phyloP scores from a whole-genome alignment of 2,888 invertebrate species.

The Mythimna pallens region DNA sequence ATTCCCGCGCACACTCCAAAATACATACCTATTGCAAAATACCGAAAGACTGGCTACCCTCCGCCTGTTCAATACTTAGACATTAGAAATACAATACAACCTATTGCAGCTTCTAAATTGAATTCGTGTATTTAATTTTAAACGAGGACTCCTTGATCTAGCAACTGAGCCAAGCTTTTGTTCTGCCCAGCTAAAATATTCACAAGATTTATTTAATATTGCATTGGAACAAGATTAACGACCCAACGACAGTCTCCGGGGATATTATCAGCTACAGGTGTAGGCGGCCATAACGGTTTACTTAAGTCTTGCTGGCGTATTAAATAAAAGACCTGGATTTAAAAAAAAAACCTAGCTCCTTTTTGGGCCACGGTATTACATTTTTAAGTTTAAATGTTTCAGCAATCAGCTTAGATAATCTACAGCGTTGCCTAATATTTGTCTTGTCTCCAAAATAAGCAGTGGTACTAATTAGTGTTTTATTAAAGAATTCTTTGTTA shows the following conservation, averaged over 20 bases:
- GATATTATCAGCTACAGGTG: conserved; percentile 47
- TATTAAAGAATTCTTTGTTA: conserved; percentile 12
- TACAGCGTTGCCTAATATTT: conserved; percentile 2
- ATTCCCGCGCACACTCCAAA: too few species aligned
- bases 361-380: neutral
- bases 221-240: conserved; percentile 47
- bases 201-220: conserved; percentile 42
- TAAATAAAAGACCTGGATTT: conserved; percentile 14
- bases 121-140: conserved; percentile 28
- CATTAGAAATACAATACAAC: conserved; percentile 4
- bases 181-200: conserved; percentile 36
- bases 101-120: conserved; percentile 20
- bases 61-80: neutral
- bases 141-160: conserved; percentile 4
- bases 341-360: neutral
- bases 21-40: too few species aligned
- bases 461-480: conserved; percentile 31
- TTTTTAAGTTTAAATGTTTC: conserved; percentile 12
- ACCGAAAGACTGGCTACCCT: too few species aligned
- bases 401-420: conserved; percentile 24
- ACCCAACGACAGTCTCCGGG: conserved; percentile 38
- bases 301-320: conserved; percentile 18
- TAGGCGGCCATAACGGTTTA: conserved; percentile 42
- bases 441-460: conserved; percentile 1
- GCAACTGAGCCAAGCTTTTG: conserved; percentile 26